These are phyloP conservation scores for Pachycephala philippinensis DNA, from an alignment of 2,113 vertebrate genomes.

Conservation along the genomic window DNA sequence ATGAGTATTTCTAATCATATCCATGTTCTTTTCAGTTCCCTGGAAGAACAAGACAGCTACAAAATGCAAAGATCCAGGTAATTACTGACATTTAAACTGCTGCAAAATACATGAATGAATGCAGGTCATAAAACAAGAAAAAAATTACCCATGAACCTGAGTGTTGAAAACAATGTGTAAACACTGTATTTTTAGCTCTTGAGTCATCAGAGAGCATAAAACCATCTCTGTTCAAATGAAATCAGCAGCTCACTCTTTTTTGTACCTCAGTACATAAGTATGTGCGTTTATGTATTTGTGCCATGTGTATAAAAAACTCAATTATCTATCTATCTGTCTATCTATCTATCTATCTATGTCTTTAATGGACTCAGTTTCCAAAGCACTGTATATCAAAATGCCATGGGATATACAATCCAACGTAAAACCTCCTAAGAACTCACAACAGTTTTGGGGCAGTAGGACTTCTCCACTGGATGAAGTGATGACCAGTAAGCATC, in stretches of 20 bases:
- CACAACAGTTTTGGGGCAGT: fast-evolving
- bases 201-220: background rate
- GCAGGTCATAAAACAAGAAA: background rate
- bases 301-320: background rate
- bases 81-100: background rate
- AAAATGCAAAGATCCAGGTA: background rate
- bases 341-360: background rate
- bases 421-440: background rate
- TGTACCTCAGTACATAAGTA: background rate
- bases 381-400: background rate
- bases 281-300: background rate
- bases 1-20: conserved; percentile 3
- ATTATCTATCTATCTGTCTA: background rate
- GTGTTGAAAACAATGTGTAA: background rate
- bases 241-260: background rate
- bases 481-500: no score
- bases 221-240: background rate
- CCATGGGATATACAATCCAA: background rate
- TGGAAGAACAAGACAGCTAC: background rate
- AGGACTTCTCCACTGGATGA: background rate
- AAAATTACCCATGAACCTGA: background rate
- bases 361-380: background rate
- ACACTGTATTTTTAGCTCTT: background rate
- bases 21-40: background rate
- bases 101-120: background rate